Evolutionary conservation across 2,888 invertebrate species (phyloP).

Genomic region (Stenichneumon culpator): DNA sequence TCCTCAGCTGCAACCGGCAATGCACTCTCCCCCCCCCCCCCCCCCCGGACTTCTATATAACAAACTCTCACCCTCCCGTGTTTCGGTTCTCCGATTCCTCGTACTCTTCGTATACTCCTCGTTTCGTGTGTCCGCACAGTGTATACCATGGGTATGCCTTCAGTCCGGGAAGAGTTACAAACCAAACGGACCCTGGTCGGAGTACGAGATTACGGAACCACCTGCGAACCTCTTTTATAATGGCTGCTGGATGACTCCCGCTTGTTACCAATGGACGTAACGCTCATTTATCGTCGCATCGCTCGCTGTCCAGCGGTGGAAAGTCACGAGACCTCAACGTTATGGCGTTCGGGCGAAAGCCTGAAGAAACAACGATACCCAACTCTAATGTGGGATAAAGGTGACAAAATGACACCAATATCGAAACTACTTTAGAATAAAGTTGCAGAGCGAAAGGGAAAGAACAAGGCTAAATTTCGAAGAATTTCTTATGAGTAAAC

Average conservation of each 20-base stretch:
- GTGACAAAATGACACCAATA: not conserved
- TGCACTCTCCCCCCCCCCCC: conserved; percentile 30
- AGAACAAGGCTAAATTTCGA: no score
- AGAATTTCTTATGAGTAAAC: no score
- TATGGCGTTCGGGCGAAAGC: not conserved
- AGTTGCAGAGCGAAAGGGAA: no score
- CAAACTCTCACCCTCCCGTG: conserved; percentile 46
- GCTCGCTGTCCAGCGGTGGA: not conserved
- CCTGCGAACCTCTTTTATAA: conserved; percentile 65
- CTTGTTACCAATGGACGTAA: conserved; percentile 49
- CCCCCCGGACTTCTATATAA: conserved; percentile 6
- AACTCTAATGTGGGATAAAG: not conserved
- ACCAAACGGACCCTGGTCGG: conserved; percentile 41
- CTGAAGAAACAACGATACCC: not conserved
- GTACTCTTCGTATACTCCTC: conserved; percentile 47
- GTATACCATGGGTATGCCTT: conserved; percentile 44
- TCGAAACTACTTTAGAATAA: not conserved
- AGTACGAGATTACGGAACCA: conserved; percentile 42
- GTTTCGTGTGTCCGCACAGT: conserved; percentile 53
- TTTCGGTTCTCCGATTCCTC: conserved; percentile 51
- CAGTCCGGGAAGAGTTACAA: conserved; percentile 58
- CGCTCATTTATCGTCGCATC: conserved; percentile 18
- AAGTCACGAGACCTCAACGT: not conserved
- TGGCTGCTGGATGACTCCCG: conserved; percentile 60
- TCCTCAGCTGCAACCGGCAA: conserved; percentile 39